Evolutionary conservation across 2,888 invertebrate species (phyloP).

Genomic region (Sarcophaga variegata): DNA sequence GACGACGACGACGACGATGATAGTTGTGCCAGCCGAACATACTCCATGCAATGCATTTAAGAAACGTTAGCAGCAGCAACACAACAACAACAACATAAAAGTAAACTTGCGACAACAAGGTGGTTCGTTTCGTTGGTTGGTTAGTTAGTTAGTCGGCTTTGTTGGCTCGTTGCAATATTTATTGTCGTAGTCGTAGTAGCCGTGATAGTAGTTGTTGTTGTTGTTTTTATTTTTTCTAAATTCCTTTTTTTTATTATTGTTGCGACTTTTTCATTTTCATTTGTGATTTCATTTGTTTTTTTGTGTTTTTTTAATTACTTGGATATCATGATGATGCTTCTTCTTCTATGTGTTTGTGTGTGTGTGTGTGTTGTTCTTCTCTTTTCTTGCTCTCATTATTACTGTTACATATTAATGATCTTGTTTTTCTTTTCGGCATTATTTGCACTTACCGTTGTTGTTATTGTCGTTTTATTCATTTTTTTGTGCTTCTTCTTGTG

Average conservation of each 20-base stretch:
- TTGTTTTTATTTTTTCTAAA: constrained; percentile 9
- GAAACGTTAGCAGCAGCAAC: constrained; percentile 7
- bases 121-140: constrained; percentile 27
- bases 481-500: background rate
- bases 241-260: constrained; percentile 35
- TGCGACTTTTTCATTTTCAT: constrained; percentile 32
- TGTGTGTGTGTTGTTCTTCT: background rate
- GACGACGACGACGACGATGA: too few species aligned
- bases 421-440: constrained; percentile 21
- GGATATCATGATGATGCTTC: constrained; percentile 42
- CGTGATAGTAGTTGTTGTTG: background rate
- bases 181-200: background rate
- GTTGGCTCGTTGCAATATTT: constrained; percentile 8
- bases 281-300: constrained; percentile 29
- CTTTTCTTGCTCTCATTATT: constrained; percentile 1
- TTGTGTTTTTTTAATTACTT: constrained; percentile 55
- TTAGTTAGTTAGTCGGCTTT: background rate
- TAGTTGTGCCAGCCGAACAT: too few species aligned
- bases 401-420: constrained; percentile 54
- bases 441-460: too few species aligned
- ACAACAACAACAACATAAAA: constrained; percentile 50
- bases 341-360: background rate
- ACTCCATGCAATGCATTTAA: background rate
- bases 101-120: constrained; percentile 63
- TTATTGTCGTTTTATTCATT: constrained; percentile 1